Conservation (phyloP, 2,888 invertebrate species). For the Sarcophaga variegata region DNA sequence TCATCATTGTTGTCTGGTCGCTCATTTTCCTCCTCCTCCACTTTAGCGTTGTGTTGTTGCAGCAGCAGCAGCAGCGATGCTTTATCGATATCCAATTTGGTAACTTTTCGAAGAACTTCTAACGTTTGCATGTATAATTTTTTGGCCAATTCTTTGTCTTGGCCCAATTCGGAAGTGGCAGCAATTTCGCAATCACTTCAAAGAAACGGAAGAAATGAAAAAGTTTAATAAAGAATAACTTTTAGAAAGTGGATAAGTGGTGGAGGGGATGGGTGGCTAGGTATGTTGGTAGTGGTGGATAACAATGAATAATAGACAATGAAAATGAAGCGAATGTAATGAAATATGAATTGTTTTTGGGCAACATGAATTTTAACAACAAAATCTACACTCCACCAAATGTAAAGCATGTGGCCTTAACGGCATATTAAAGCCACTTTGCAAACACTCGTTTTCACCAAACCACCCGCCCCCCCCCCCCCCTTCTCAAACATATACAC, state of each 20-base stretch:
- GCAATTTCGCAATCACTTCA: slow-evolving; percentile 84
- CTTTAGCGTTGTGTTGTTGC: background rate
- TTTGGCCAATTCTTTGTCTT: slow-evolving; percentile 83
- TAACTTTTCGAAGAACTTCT: slow-evolving; percentile 77
- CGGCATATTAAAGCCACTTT: slow-evolving; percentile 49
- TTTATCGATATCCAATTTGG: slow-evolving; percentile 76
- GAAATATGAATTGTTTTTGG: slow-evolving; percentile 35
- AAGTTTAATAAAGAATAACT: slow-evolving; percentile 36
- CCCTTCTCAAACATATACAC: background rate
- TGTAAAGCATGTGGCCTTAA: slow-evolving; percentile 4
- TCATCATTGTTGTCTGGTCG: slow-evolving; percentile 39
- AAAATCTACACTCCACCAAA: slow-evolving; percentile 4
- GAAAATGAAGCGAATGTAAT: slow-evolving; percentile 23
- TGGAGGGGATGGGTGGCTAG: background rate
- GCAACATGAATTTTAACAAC: background rate
- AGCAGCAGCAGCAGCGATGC: slow-evolving; percentile 66
- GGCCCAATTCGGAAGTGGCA: slow-evolving; percentile 82
- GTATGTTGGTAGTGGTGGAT: background rate
- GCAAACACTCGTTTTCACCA: slow-evolving; percentile 9
- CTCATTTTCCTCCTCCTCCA: slow-evolving; percentile 8
- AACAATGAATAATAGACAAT: slow-evolving; percentile 33
- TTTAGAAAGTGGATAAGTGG: slow-evolving; percentile 44
- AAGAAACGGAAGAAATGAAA: slow-evolving; percentile 74
- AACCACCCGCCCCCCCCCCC: background rate
- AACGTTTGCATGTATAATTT: slow-evolving; percentile 80